Evolutionary conservation across 1,140 invertebrate species (phyloP).

Genomic region (Brachionus koreanus): DNA sequence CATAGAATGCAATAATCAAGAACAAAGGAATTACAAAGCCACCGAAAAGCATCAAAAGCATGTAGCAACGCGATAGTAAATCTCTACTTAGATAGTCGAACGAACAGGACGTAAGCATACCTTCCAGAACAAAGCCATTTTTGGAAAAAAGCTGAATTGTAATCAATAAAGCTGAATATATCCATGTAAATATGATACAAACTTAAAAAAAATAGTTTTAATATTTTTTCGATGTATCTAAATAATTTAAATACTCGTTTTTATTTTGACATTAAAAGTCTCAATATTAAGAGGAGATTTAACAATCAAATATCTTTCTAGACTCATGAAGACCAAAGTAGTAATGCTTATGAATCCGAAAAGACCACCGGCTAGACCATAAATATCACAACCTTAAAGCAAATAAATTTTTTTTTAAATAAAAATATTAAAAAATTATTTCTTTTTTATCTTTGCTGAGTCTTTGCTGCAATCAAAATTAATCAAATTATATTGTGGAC

Average conservation of each 20-base stretch:
- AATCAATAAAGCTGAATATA: constrained; percentile 14
- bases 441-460: too few species aligned
- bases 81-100: constrained; percentile 35
- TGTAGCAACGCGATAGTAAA: neutral
- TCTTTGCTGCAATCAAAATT: too few species aligned
- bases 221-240: neutral
- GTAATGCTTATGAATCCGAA: constrained; percentile 36
- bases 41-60: constrained; percentile 9
- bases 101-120: constrained; percentile 28
- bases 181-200: constrained; percentile 22
- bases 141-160: neutral
- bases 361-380: constrained; percentile 26
- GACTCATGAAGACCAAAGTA: constrained; percentile 9
- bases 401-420: too few species aligned
- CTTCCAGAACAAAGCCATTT: constrained; percentile 42
- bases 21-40: constrained; percentile 21
- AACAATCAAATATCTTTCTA: neutral
- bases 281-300: neutral
- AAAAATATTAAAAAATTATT: too few species aligned
- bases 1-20: neutral
- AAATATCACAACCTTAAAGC: constrained; percentile 42
- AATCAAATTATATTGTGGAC: too few species aligned
- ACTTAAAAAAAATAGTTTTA: neutral
- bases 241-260: neutral
- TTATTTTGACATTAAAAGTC: neutral